These are phyloP conservation scores for Zoroaster sp. DNA, from an alignment of 53 echinoderm and acorn worm species.

Conservation along the genomic window DNA sequence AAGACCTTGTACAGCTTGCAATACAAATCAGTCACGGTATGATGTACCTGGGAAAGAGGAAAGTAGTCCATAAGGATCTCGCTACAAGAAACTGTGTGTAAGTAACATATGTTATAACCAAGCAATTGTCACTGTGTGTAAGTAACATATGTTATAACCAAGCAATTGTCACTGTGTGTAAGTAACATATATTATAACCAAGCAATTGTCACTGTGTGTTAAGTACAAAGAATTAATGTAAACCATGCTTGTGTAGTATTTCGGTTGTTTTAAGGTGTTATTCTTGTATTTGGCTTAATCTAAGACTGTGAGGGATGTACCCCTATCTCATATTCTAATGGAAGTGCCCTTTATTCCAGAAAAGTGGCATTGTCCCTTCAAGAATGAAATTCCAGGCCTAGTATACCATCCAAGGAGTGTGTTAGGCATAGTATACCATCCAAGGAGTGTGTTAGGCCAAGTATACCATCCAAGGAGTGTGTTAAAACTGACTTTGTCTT, in stretches of 20 bases:
- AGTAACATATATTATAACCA: constrained; percentile 42
- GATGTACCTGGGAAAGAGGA: constrained; percentile 98
- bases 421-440: too few species aligned
- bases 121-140: constrained; percentile 64
- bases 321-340: too few species aligned
- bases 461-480: neutral
- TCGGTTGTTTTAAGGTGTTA: too few species aligned
- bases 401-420: too few species aligned
- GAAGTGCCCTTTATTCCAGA: too few species aligned
- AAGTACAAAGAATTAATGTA: too few species aligned
- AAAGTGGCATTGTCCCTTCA: too few species aligned
- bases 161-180: constrained; percentile 64
- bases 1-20: constrained; percentile 90
- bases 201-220: constrained; percentile 58
- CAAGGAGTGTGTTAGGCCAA: too few species aligned
- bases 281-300: too few species aligned
- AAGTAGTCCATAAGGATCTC: constrained; percentile 87
- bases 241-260: too few species aligned
- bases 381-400: too few species aligned
- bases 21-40: constrained; percentile 96
- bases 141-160: constrained; percentile 44
- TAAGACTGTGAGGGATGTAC: too few species aligned
- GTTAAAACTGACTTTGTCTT: neutral
- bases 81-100: constrained; percentile 99
- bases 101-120: constrained; percentile 44